Percentiles rank a stretch among this genome's conserved stretches.
phyloP scores from a whole-genome alignment of 2,888 invertebrate species.

The Agrotis segetum region DNA sequence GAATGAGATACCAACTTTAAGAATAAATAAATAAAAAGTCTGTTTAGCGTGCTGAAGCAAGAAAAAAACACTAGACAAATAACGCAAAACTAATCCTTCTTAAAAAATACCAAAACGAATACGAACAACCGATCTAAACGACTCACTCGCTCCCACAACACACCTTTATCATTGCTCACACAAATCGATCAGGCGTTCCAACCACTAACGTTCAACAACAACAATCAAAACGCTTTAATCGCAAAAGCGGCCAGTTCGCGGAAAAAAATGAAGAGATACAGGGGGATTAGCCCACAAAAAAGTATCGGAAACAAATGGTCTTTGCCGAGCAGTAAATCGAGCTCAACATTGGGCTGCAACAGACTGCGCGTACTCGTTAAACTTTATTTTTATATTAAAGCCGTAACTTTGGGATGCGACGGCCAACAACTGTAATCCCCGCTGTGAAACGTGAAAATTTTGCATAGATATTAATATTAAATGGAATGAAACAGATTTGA shows the following conservation, averaged over 20 bases:
- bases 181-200: slow-evolving; percentile 50
- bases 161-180: slow-evolving; percentile 46
- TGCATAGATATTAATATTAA: slow-evolving; percentile 71
- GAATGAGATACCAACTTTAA: background rate
- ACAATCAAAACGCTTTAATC: slow-evolving; percentile 54
- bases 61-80: background rate
- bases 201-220: slow-evolving; percentile 28
- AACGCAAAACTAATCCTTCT: background rate
- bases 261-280: slow-evolving; percentile 67
- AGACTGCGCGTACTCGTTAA: slow-evolving; percentile 86
- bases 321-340: slow-evolving; percentile 84
- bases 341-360: slow-evolving; percentile 86
- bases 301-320: slow-evolving; percentile 83
- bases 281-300: slow-evolving; percentile 78
- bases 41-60: background rate
- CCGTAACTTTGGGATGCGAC: slow-evolving; percentile 85
- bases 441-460: slow-evolving; percentile 78
- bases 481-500: slow-evolving; percentile 55
- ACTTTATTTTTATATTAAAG: slow-evolving; percentile 90
- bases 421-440: slow-evolving; percentile 83
- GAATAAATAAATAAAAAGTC: background rate
- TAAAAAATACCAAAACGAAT: background rate
- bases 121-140: background rate
- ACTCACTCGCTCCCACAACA: background rate
- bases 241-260: slow-evolving; percentile 52